Conservation (phyloP, 1,140 invertebrate genomes). For the Drosophila leontia region DNA sequence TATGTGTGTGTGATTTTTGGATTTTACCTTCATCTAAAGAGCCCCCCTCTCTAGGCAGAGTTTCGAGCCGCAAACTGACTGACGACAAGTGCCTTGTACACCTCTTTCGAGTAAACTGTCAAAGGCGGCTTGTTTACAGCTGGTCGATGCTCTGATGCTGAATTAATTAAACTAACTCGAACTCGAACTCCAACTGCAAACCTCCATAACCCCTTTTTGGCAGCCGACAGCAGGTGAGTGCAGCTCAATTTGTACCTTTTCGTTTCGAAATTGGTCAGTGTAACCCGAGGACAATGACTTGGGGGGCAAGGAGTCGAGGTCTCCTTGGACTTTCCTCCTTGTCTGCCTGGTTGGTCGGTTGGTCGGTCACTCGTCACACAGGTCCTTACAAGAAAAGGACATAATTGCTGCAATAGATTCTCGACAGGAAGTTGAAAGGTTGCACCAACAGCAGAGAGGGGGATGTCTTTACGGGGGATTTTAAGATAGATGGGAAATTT, state of each 20-base stretch:
- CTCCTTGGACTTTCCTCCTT: slow-evolving; percentile 12
- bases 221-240: slow-evolving; percentile 18
- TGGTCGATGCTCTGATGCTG: slow-evolving; percentile 40
- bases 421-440: slow-evolving; percentile 52
- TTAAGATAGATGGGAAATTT: not conserved
- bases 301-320: slow-evolving; percentile 4
- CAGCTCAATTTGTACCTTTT: slow-evolving; percentile 78
- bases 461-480: slow-evolving; percentile 7
- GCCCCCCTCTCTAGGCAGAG: not conserved
- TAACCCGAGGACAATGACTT: slow-evolving; percentile 71
- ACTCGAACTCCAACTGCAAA: slow-evolving; percentile 13
- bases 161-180: slow-evolving; percentile 81
- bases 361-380: slow-evolving; percentile 30
- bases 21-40: slow-evolving; percentile 17
- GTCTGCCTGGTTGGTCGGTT: slow-evolving; percentile 1
- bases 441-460: slow-evolving; percentile 3
- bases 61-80: slow-evolving; percentile 36
- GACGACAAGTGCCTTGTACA: slow-evolving; percentile 78
- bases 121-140: slow-evolving; percentile 67
- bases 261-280: slow-evolving; percentile 75
- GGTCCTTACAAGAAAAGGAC: slow-evolving; percentile 51
- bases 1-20: slow-evolving; percentile 55
- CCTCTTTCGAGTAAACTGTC: slow-evolving; percentile 81
- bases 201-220: slow-evolving; percentile 17
- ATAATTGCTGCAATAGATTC: slow-evolving; percentile 52